Evolutionary conservation across 2,113 vertebrate genomes (phyloP).

Genomic region (Tamias sibiricus): DNA sequence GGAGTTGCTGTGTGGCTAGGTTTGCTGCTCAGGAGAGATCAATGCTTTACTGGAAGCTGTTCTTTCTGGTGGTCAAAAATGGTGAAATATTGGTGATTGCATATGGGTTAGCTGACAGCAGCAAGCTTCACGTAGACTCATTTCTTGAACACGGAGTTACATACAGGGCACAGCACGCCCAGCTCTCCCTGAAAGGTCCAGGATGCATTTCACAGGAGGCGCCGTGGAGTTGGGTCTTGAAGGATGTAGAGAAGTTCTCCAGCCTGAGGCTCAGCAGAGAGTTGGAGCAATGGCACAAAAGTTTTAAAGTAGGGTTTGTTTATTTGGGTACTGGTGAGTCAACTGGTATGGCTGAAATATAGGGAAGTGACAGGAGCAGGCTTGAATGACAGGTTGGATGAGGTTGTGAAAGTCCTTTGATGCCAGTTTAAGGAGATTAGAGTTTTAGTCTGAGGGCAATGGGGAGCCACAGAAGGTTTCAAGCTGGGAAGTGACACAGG

Average conservation of each 20-base stretch:
- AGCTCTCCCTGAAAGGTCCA: not conserved
- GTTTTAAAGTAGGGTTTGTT: not conserved
- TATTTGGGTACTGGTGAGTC: not conserved
- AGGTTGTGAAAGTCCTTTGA: not conserved
- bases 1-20: not conserved
- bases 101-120: not conserved
- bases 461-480: not conserved
- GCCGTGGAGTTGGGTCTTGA: not conserved
- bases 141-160: not conserved
- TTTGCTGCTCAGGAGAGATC: not conserved
- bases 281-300: not conserved
- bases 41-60: not conserved
- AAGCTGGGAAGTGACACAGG: not conserved
- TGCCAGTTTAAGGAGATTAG: not conserved
- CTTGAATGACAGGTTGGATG: not conserved
- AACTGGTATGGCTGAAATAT: not conserved
- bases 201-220: not conserved
- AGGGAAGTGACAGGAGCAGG: not conserved
- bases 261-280: not conserved
- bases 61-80: not conserved
- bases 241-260: constrained; percentile 24
- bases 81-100: not conserved
- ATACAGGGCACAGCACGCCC: fast-evolving
- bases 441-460: not conserved
- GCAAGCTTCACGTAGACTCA: not conserved